Conservation (phyloP, 2,113 vertebrate species). For the Microcebus ravelobensis region DNA sequence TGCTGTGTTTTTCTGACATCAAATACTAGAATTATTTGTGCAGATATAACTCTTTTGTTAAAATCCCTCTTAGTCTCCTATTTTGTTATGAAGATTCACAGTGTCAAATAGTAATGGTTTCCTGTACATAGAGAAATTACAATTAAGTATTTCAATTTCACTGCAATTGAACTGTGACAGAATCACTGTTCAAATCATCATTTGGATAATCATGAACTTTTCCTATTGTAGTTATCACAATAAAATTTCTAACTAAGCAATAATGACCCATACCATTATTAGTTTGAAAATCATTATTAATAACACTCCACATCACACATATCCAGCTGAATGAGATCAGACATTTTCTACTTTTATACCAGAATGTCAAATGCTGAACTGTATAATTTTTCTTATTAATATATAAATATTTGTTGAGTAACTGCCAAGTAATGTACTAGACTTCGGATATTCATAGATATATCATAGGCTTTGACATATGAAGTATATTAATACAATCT, state of each 20-base stretch:
- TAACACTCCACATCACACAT: not conserved
- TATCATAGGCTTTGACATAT: not conserved
- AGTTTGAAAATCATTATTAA: slow-evolving; percentile 34
- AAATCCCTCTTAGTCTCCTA: not conserved
- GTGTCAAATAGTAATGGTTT: not conserved
- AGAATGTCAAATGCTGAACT: not conserved
- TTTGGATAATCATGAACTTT: not conserved
- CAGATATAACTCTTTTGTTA: not conserved
- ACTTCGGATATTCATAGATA: not conserved
- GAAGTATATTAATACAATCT: not conserved
- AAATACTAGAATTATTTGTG: not conserved
- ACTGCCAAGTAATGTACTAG: not conserved
- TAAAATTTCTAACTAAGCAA: not conserved
- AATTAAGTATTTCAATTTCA: not conserved
- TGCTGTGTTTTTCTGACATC: not conserved
- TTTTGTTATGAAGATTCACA: not conserved
- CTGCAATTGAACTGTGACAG: not conserved
- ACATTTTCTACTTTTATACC: not conserved
- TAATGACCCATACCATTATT: not conserved
- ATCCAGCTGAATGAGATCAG: not conserved
- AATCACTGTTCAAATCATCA: not conserved
- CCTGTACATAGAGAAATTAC: not conserved
- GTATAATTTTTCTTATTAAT: slow-evolving; percentile 28
- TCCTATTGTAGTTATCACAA: not conserved
- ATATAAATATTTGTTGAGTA: slow-evolving; percentile 5